Conservation (phyloP, 2,113 vertebrate species). For the Gnathonemus echidnorhynchus region DNA sequence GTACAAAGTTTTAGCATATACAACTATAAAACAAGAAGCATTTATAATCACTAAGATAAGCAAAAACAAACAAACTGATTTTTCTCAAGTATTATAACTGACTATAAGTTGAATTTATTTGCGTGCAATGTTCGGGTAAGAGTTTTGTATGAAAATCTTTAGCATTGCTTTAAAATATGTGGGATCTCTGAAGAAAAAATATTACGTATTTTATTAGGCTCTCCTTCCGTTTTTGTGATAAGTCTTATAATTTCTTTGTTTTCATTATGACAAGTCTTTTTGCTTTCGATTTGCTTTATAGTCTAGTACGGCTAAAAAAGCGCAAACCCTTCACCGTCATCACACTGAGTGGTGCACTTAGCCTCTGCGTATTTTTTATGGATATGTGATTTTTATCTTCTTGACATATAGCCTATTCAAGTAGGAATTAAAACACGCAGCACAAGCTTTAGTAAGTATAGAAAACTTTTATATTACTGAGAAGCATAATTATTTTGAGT, state of each 20-base stretch:
- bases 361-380: slow-evolving; percentile 52
- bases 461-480: background rate
- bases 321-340: slow-evolving; percentile 40
- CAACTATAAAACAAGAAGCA: background rate
- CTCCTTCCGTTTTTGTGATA: background rate
- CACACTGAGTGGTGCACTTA: slow-evolving; percentile 47
- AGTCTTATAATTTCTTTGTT: background rate
- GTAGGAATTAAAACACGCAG: slow-evolving; percentile 46
- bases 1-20: background rate
- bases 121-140: background rate
- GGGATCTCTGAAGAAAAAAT: background rate
- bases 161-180: background rate
- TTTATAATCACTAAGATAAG: background rate
- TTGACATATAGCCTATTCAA: slow-evolving; percentile 50
- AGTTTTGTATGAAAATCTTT: background rate
- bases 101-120: background rate
- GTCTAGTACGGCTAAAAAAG: slow-evolving; percentile 6
- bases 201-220: no score
- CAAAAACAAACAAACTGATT: background rate
- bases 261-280: background rate
- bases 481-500: background rate
- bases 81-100: background rate
- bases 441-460: background rate
- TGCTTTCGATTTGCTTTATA: slow-evolving; percentile 10
- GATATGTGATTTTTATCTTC: slow-evolving; percentile 53